phyloP scores from a whole-genome alignment of 2,888 invertebrate species.

The Tetropium fuscum region DNA sequence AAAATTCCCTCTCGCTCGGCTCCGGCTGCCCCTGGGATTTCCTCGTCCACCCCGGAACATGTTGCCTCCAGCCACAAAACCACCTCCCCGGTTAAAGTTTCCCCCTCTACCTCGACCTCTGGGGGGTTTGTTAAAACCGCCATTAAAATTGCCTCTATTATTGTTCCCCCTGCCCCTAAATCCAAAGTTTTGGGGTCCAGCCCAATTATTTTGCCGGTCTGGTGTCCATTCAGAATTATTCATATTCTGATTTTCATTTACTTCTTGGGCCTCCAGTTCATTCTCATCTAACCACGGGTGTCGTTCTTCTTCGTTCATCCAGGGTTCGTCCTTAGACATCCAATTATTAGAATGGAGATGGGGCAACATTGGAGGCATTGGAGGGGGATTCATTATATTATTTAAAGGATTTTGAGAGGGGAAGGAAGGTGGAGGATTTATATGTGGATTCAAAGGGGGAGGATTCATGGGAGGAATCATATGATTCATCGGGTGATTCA shows the following conservation, averaged over 20 bases:
- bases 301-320: constrained; percentile 9
- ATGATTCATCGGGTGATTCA: constrained; percentile 18
- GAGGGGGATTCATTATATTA: constrained; percentile 7
- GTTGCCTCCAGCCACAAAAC: constrained; percentile 5
- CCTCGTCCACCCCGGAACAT: constrained; percentile 19
- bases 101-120: constrained; percentile 32
- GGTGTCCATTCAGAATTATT: constrained; percentile 13
- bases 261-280: not conserved
- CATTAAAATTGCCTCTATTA: constrained; percentile 28
- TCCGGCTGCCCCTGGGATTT: constrained; percentile 29
- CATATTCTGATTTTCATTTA: not conserved
- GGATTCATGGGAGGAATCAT: constrained; percentile 25
- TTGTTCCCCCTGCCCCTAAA: constrained; percentile 32
- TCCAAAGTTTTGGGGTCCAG: constrained; percentile 22
- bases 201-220: constrained; percentile 30
- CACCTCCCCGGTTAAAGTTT: constrained; percentile 8
- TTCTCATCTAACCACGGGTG: constrained; percentile 7
- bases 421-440: constrained; percentile 23
- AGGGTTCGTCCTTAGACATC: constrained; percentile 9
- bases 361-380: constrained; percentile 20
- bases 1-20: constrained; percentile 36
- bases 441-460: constrained; percentile 18
- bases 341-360: constrained; percentile 23
- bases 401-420: not conserved
- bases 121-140: constrained; percentile 11